Evolutionary conservation across 2,797 vertebrate species (phyloP), one percentile per base, ranked within the genome.

Genomic region (Characodon lateralis): DNA sequence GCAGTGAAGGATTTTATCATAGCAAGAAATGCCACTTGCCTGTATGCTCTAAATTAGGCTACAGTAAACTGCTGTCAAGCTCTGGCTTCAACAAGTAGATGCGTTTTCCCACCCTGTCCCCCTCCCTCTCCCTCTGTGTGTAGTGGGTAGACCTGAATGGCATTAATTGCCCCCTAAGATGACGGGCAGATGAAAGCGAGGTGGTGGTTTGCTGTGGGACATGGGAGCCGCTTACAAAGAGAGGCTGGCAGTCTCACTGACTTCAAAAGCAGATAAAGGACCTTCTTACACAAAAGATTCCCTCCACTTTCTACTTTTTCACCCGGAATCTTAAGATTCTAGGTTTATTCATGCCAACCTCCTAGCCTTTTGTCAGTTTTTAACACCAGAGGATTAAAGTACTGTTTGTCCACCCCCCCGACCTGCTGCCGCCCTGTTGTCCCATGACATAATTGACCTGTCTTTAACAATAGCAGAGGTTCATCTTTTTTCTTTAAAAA

Each of bases 261-360:
- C 94, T 93, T 94, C 93, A 95, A 94, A 93, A 90, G 89, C 91
- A 94, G 87, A 94, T 93, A 93, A 95, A 93, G 90, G 91, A 28
- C 73, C 79, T 80, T 85, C 83, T 88, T 83, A 74, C 89, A 94
- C 94, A 94, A 94, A 92, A 84, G 92, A 90, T 82, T 83, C 88
- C 77, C 81, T 68, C 72, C 76, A 76, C 74, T 79, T 71, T 28
- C 9, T 16, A 12, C n/a, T 74, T 68, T 74, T 76, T 58, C 59
- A 53, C 74, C 82, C 85, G 83, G 92, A 94, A 95, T 94, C 93
- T 94, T 87, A 83, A 86, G 90, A 90, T 94, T 93, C 78, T 7
- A 73, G 88, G 66, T 88, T 88, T 89, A 90, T 94, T 90, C 69
- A 81, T 88, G 88, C 87, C 91, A 90, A 89, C 88, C 89, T 91